phyloP scores from a whole-genome alignment of 2,113 vertebrate genomes.

The Phyllostomus discolor region DNA sequence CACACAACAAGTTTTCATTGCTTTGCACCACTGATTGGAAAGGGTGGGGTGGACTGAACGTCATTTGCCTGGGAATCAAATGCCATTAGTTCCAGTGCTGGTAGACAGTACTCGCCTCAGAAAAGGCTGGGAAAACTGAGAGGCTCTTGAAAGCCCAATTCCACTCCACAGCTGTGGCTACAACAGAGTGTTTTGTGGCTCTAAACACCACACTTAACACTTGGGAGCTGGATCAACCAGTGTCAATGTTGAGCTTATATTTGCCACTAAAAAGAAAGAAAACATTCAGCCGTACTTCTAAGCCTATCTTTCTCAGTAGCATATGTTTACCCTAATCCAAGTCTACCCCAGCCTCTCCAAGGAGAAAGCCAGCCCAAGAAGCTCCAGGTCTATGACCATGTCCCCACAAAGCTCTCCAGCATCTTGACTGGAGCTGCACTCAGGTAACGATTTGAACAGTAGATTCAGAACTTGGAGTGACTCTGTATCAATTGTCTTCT shows the following conservation, averaged over 20 bases:
- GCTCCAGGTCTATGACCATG: neutral
- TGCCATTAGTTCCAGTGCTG: neutral
- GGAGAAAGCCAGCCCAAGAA: constrained; percentile 58
- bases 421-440: neutral
- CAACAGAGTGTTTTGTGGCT: constrained; percentile 47
- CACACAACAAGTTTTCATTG: neutral
- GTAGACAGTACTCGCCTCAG: neutral
- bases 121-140: constrained; percentile 54
- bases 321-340: constrained; percentile 62
- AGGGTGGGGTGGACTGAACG: rapidly evolving
- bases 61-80: neutral
- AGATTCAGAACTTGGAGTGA: neutral
- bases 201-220: constrained; percentile 68
- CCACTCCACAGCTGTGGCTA: neutral
- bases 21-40: neutral
- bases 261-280: constrained; percentile 61
- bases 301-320: constrained; percentile 69
- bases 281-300: constrained; percentile 61
- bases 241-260: constrained; percentile 75
- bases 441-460: neutral
- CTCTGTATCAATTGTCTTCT: neutral
- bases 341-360: constrained; percentile 55
- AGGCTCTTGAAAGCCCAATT: constrained; percentile 53
- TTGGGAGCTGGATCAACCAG: constrained; percentile 69
- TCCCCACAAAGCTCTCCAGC: neutral